Base-by-base conservation (phyloP, 2,888 invertebrate species). In the Falcaria lacertinaria region DNA sequence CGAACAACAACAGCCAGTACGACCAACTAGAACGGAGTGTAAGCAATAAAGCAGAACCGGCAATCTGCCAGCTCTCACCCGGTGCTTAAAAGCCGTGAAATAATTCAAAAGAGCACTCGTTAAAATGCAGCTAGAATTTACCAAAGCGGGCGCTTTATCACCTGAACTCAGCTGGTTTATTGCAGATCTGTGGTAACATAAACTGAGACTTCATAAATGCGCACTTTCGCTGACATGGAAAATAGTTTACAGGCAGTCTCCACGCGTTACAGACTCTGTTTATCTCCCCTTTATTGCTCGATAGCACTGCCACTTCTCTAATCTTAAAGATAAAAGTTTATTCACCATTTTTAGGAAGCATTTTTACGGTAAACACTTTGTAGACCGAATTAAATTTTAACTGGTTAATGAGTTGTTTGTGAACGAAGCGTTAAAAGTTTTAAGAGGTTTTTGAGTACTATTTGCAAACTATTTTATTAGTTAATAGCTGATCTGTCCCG, bases 191-290 rank as follows among this genome's bases (percentile, higher is more conserved):
- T 52, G 54, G 54, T 58, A 64, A 52, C 67, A 69, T 80, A 80
- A 78, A 81, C 69, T 65, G 61, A 52, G 47, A 64, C 64, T 72
- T 72, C 73, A 77, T 82, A 81, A 83, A 79, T 71, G 74, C 69
- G 74, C 73, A 77, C 78, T 84, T 84, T 82, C 70, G 86, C 84
- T 84, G 86, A 86, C 85, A 83, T 77, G 80, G 83, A 81, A 85
- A 86, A 85, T 85, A 85, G 86, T 86, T 85, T 84, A 85, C 78
- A 80, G 73, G 78, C 74, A 56, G 72, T 77, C 74, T 77, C 54
- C 60, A 67, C 69, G 59, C 71, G 66, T 74, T 69, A 76, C 71
- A 69, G 68, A 69, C 67, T 66, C 68, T 79, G 79, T 80, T 84
- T 84, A 85, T 84, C 82, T 71, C 60, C 59, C 59, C 61, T 83